Percentiles rank a stretch among this genome's conserved stretches.
phyloP scores from a whole-genome alignment of 2,113 vertebrate species.

The Lepus europaeus region DNA sequence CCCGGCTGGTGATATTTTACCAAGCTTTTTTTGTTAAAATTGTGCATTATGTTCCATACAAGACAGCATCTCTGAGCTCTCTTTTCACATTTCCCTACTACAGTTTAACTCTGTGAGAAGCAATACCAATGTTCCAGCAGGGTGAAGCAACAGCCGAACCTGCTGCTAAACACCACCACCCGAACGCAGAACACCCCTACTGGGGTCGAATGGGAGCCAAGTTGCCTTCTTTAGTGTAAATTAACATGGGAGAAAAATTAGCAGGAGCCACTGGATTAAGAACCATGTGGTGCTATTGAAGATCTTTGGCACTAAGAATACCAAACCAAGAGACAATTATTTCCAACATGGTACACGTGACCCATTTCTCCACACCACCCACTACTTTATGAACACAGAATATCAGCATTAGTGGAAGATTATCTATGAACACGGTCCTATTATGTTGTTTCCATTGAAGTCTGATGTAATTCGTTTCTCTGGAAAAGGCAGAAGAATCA shows the following conservation, averaged over 20 bases:
- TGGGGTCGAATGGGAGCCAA: neutral
- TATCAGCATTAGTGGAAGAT: neutral
- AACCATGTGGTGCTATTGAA: neutral
- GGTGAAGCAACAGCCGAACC: slow-evolving; percentile 17
- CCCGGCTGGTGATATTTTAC: slow-evolving; percentile 82
- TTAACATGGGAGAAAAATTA: neutral
- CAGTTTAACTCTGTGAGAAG: slow-evolving; percentile 71
- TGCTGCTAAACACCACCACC: slow-evolving; percentile 20
- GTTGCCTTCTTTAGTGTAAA: neutral
- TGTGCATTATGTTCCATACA: slow-evolving; percentile 63
- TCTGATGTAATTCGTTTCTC: neutral
- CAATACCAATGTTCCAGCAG: slow-evolving; percentile 40
- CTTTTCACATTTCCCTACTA: neutral
- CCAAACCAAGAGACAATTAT: slow-evolving; percentile 13
- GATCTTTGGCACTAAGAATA: slow-evolving; percentile 21
- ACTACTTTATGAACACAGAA: neutral
- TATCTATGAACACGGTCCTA: neutral
- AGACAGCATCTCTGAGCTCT: slow-evolving; percentile 66
- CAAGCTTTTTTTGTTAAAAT: slow-evolving; percentile 74
- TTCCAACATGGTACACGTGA: neutral
- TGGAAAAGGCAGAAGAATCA: neutral
- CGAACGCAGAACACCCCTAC: neutral
- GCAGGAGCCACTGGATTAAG: neutral
- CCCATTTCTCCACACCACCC: neutral
- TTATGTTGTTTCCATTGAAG: neutral